These are phyloP conservation scores for Mythimna lalbum DNA, from an alignment of 2,888 invertebrate species.

Conservation along the genomic window DNA sequence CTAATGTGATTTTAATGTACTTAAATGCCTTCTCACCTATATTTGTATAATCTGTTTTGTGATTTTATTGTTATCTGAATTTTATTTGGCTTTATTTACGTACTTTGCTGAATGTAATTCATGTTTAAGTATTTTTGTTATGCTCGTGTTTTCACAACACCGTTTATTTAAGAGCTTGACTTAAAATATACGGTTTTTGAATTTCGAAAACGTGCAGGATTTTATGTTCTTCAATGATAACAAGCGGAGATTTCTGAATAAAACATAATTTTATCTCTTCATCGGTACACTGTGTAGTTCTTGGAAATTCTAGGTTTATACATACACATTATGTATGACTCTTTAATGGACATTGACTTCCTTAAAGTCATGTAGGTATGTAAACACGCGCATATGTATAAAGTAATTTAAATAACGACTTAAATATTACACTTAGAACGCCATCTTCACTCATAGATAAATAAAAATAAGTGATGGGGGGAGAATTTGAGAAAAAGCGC, in stretches of 20 bases:
- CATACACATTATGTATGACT: constrained; percentile 1
- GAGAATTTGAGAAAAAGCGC: constrained; percentile 76
- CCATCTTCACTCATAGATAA: constrained; percentile 66
- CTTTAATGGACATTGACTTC: constrained; percentile 22
- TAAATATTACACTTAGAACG: constrained; percentile 55
- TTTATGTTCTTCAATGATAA: constrained; percentile 41
- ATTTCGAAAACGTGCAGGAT: constrained; percentile 44
- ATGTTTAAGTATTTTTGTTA: constrained; percentile 61
- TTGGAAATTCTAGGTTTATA: constrained; percentile 21
- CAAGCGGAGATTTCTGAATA: constrained; percentile 32
- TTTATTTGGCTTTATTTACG: constrained; percentile 67
- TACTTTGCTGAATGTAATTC: constrained; percentile 61
- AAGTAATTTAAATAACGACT: constrained; percentile 39
- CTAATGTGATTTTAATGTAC: constrained; percentile 91
- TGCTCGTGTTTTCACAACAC: constrained; percentile 48
- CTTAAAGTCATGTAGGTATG: constrained; percentile 10
- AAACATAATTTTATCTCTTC: constrained; percentile 20
- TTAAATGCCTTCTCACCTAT: constrained; percentile 84
- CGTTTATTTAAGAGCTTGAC: constrained; percentile 52
- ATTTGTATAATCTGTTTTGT: constrained; percentile 82
- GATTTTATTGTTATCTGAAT: constrained; percentile 69
- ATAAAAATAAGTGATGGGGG: constrained; percentile 70
- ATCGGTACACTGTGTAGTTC: constrained; percentile 22
- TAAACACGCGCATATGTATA: constrained; percentile 4
- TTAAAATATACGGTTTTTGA: constrained; percentile 33